Base-by-base conservation (phyloP, 2,797 vertebrate genomes). In the Threskiornis aethiopicus region DNA sequence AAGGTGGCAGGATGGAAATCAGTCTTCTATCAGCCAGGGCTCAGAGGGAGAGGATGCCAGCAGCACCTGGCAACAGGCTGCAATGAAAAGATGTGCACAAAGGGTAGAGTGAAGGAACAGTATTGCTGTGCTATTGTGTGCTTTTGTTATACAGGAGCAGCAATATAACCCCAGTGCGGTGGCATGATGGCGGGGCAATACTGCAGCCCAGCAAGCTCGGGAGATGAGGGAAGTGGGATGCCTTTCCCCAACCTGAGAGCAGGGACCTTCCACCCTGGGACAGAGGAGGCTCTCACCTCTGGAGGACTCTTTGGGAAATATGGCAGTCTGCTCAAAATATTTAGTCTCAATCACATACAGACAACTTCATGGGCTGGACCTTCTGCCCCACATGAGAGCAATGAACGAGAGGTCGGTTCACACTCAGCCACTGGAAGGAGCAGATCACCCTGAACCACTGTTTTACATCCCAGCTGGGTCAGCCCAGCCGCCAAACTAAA, bases 51-150 rank as follows among this genome's bases (percentile, higher is more conserved):
- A 26, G 13, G 35, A 64, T 75, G 57, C 47, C 88, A 87, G 26
- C 1, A 4, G 87, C 18, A 69, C 29, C 54, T 46, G 37, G 62
- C 16, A 59, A 31, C 46, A 77, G 54, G 55, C 64, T 72, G 67
- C 80, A 87, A 12, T 5, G 42, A 64, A 71, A 35, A 9, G 3
- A 24, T 2, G 7, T 1, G 7, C 26, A 47, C 0, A 0, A 67
- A 79, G 64, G 33, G n/a, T 57, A 67, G 42, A 54, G 59, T 2
- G 16, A 22, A 49, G 55, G 67, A 7, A 65, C 16, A 73, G 55
- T 62, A n/a, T 5, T 2, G 0, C 3, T 62, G 37, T 58, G n/a
- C 42, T n/a, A 10, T 10, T 10, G 0, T 0, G 8, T 26, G 26
- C 33, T 55, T 49, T 22, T 49, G 20, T 49, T 33, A 13, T 0